Percentiles rank a stretch among this genome's conserved stretches.
phyloP scores from a whole-genome alignment of 2,113 vertebrate species.

The Amphilophus citrinellus region DNA sequence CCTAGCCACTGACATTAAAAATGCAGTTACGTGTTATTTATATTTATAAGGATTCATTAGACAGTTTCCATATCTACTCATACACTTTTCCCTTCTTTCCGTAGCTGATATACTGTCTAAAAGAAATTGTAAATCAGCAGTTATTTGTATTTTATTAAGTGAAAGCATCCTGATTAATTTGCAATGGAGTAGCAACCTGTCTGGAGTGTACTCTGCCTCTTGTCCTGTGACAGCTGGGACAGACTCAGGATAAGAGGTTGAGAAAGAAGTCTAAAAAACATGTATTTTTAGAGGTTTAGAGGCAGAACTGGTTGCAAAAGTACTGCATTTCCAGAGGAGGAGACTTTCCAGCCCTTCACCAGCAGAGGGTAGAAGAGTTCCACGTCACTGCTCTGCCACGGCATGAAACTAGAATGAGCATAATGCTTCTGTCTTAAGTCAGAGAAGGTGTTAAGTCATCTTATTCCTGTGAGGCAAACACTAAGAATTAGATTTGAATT shows the following conservation, averaged over 20 bases:
- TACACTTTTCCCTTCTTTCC: too few species aligned
- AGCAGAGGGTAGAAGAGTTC: constrained; percentile 51
- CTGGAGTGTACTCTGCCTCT: background rate
- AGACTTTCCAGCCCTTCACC: background rate
- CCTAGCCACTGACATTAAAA: background rate
- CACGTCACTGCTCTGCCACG: background rate
- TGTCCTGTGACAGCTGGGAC: background rate
- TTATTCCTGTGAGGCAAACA: background rate
- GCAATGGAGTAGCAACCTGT: background rate
- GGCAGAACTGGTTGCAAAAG: background rate
- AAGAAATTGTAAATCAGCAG: background rate
- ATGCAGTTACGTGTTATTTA: background rate
- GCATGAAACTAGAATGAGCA: background rate
- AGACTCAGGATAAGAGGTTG: background rate
- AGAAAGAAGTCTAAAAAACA: background rate
- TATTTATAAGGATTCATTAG: background rate
- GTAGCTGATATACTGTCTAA: too few species aligned
- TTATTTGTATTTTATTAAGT: background rate
- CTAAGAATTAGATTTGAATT: background rate
- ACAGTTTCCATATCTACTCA: too few species aligned
- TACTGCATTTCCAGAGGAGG: background rate
- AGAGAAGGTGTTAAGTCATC: constrained; percentile 21
- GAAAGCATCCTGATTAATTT: background rate
- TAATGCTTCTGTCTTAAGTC: background rate
- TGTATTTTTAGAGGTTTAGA: background rate